These are phyloP conservation scores for Lissonota sp. DNA, from an alignment of 2,888 invertebrate species.

Conservation along the genomic window DNA sequence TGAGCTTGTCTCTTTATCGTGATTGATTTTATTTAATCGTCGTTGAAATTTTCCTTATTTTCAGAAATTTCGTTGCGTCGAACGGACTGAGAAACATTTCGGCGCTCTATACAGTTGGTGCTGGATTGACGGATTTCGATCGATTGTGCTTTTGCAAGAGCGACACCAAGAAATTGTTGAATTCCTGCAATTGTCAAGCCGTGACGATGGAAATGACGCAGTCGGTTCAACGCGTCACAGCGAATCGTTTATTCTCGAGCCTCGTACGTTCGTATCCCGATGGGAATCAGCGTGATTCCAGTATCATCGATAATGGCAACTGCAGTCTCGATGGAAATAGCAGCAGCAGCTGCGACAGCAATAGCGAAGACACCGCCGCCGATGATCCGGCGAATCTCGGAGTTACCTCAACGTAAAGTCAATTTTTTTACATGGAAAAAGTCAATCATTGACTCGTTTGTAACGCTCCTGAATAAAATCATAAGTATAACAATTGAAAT, in stretches of 20 bases:
- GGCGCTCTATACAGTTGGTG: constrained; percentile 68
- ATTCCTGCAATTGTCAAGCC: constrained; percentile 68
- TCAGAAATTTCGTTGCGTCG: constrained; percentile 79
- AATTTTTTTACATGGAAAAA: background rate
- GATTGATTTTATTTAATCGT: background rate
- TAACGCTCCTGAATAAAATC: too few species aligned
- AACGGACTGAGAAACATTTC: constrained; percentile 77
- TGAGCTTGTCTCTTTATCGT: constrained; percentile 80
- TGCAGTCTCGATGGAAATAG: constrained; percentile 37
- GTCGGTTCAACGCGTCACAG: background rate
- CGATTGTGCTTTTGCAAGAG: constrained; percentile 78
- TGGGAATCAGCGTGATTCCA: background rate
- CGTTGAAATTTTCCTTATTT: constrained; percentile 52
- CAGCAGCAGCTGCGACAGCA: constrained; percentile 13
- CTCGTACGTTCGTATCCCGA: constrained; percentile 3
- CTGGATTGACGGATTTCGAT: constrained; percentile 69
- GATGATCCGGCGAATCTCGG: background rate
- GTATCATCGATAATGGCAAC: constrained; percentile 12
- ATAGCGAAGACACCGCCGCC: background rate
- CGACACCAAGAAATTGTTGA: constrained; percentile 59
- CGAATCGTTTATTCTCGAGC: background rate
- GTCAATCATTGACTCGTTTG: background rate
- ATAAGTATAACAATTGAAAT: too few species aligned
- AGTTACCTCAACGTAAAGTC: background rate
- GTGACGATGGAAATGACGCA: background rate